These are phyloP conservation scores for Drosophila anceps DNA, from an alignment of 2,888 invertebrate species.

Conservation along the genomic window DNA sequence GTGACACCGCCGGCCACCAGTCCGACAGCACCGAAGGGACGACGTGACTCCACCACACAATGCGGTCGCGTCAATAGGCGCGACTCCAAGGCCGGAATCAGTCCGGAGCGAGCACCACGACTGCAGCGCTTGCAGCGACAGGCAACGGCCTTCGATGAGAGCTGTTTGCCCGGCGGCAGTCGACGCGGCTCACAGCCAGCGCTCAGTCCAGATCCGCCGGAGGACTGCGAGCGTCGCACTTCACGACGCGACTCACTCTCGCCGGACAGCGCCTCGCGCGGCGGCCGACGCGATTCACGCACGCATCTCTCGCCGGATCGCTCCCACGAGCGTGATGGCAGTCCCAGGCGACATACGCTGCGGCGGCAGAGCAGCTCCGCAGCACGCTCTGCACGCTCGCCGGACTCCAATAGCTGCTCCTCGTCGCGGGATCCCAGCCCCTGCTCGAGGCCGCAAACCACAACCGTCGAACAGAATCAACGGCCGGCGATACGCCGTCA, in stretches of 20 bases:
- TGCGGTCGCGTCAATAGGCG: constrained; percentile 89
- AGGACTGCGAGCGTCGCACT: constrained; percentile 90
- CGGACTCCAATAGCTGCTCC: constrained; percentile 91
- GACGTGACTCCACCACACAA: constrained; percentile 94
- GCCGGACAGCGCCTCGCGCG: constrained; percentile 93
- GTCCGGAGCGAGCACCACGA: constrained; percentile 88
- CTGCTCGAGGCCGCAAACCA: constrained; percentile 87
- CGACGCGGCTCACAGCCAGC: constrained; percentile 93
- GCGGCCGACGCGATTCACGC: constrained; percentile 90
- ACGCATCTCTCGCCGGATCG: constrained; percentile 93
- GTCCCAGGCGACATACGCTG: constrained; percentile 90
- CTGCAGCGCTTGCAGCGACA: constrained; percentile 92
- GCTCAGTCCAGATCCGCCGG: constrained; percentile 92
- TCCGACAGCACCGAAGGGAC: constrained; percentile 88
- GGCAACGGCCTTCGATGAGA: constrained; percentile 95
- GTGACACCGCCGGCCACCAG: constrained; percentile 94
- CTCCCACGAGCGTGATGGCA: constrained; percentile 92
- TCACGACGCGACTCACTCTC: constrained; percentile 93
- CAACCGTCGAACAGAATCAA: constrained; percentile 87
- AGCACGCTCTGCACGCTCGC: constrained; percentile 88
- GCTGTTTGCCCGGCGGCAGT: constrained; percentile 89
- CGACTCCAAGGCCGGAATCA: constrained; percentile 89
- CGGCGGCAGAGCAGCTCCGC: constrained; percentile 94
- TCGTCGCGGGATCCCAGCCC: constrained; percentile 94
- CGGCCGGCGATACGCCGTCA: constrained; percentile 93